Base-by-base conservation (phyloP, 2,113 vertebrate species). In the Cyprinodon tularosa region DNA sequence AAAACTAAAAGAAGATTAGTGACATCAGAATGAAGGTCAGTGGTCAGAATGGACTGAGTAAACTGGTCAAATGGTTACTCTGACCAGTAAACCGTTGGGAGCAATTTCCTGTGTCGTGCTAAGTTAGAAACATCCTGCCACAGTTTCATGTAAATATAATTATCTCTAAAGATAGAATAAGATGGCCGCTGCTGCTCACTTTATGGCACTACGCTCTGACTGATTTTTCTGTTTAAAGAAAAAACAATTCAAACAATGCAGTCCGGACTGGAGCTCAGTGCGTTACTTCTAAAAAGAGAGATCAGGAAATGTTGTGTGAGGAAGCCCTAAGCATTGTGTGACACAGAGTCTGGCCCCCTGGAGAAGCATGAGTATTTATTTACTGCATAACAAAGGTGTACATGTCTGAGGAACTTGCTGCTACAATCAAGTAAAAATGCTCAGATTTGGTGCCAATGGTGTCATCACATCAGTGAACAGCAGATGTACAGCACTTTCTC, bases 1-100 rank as follows among this genome's bases (percentile, higher is more conserved):
- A 91, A 79, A 85, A 79, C 79, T 85, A 89, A 89, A 65, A 78
- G 69, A 80, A 47, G 74, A 77, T 83, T 87, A 78, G 74, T 89
- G 66, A 65, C 84, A 70, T 87, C 78, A 81, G 73, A 70, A 68
- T 20, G 11, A 12, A 64, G 85, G 88, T 84, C 82, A 86, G 64
- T 20, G 83, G 79, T 90, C 79, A 78, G 60, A 59, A 81, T 74
- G 62, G 82, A 78, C 66, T 62, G n/a, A 39, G 57, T 71, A 72
- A 85, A 74, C 50, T 36, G 70, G 36, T 60, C 17, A 79, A 57
- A 22, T 66, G 12, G 37, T 50, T 70, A 53, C 20, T 29, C 3
- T 22, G 13, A 67, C 15, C 13, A 13, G 12, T 48, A 17, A 37
- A 50, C 17, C 39, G 48, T n/a, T 62, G 69, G 6, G 12, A 72